Conservation (phyloP, 1,140 invertebrate species). For the Bemisia tabaci region DNA sequence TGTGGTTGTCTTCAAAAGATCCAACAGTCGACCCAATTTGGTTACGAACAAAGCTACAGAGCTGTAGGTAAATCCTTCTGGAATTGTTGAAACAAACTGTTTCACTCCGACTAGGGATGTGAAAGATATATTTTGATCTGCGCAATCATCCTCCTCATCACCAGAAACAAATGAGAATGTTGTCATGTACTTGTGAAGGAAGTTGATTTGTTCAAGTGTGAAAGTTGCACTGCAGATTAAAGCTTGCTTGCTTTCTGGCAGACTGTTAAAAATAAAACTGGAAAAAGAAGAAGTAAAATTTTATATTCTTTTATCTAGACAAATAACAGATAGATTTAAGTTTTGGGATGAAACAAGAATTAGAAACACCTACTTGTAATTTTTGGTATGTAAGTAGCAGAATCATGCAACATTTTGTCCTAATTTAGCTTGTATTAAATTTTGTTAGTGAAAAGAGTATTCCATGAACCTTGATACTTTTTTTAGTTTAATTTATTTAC, state of each 20-base stretch:
- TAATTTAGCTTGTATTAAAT: too few species aligned
- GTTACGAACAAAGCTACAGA: background rate
- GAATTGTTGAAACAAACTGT: constrained; percentile 43
- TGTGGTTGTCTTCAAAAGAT: constrained; percentile 12
- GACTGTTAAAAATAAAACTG: constrained; percentile 54
- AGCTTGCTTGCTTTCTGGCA: constrained; percentile 72
- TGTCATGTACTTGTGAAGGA: constrained; percentile 64
- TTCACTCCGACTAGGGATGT: constrained; percentile 56
- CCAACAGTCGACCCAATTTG: constrained; percentile 11
- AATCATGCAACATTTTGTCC: too few species aligned
- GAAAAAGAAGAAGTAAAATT: constrained; percentile 29
- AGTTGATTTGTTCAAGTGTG: constrained; percentile 52
- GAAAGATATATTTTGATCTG: constrained; percentile 20
- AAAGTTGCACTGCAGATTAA: constrained; percentile 92
- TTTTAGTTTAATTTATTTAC: too few species aligned
- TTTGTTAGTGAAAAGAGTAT: too few species aligned
- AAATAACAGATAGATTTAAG: too few species aligned
- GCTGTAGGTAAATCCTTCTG: constrained; percentile 6
- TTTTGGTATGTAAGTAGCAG: too few species aligned
- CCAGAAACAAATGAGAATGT: constrained; percentile 20
- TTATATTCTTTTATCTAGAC: too few species aligned
- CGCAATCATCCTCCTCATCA: constrained; percentile 26
- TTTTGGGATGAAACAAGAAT: too few species aligned
- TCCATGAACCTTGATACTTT: too few species aligned
- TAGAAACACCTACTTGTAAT: too few species aligned